Base-by-base conservation (phyloP, 2,888 invertebrate species). In the Aquatica leii region DNA sequence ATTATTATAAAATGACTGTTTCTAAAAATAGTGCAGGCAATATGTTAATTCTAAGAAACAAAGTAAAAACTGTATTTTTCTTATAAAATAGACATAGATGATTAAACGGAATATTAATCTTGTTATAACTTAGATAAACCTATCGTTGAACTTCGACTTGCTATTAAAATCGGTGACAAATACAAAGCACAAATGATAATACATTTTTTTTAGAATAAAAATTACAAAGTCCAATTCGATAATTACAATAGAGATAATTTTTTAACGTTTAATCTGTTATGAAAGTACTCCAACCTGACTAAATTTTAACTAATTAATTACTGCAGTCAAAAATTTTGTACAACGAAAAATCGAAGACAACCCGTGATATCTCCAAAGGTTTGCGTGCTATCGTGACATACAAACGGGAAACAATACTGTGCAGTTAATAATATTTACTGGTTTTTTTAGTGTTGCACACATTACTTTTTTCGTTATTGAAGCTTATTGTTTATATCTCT, bases 341-440 rank as follows among this genome's bases (percentile, higher is more conserved):
- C 46, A 46, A 53, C 53, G 46, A 59, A 48, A 37, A 46, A 61
- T 48, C 54, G 61, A 55, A 55, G 46, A 60, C 49, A 49, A 54
- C 37, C 48, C 54, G 61, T 24, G 61, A 61, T 61, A 61, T 61
- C 61, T 15, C 61, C 55, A 49, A 40, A 20, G 24, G 46, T 21
- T 61, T 48, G 61, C 61, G 61, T 61, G 61, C 35, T 61, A 49
- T 14, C 61, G 21, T 49, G 54, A 49, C 55, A 50, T 21, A 48
- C 17, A 59, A 46, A 37, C 48, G 49, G 20, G 31, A 41, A 51
- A 14, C 34, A 12, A 43, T 14, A 43, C 18, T 51, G 37, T 59
- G 58, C 58, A 59, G 41, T 58, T n/a, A 40, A 40, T 11, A 40
- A 40, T 40, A 40, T 31, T 31, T 31, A 3, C 9, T 8, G 1